Evolutionary conservation across 2,888 invertebrate genomes (phyloP).

Genomic region (Polymixis flavicincta): DNA sequence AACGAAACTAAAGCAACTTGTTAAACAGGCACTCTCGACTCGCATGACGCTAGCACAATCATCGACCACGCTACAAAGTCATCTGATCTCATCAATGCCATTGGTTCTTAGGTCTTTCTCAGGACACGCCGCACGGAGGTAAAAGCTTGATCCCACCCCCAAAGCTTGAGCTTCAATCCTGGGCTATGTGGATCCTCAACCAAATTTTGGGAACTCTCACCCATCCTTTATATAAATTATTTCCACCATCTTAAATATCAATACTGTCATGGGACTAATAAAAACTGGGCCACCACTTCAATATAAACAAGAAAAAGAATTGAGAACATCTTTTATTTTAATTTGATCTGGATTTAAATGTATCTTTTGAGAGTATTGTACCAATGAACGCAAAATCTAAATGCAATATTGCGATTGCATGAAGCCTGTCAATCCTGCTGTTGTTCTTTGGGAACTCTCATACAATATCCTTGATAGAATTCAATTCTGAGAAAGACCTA

Average conservation of each 20-base stretch:
- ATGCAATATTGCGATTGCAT: slow-evolving; percentile 32
- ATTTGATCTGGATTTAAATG: slow-evolving; percentile 10
- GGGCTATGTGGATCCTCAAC: slow-evolving; percentile 85
- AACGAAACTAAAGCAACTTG: slow-evolving; percentile 57
- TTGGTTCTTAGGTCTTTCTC: slow-evolving; percentile 91
- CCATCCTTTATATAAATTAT: slow-evolving; percentile 43
- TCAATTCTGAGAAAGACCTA: slow-evolving; percentile 90
- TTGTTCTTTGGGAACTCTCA: slow-evolving; percentile 30
- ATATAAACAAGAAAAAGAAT: background rate
- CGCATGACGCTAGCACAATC: slow-evolving; percentile 87
- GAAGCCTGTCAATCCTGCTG: slow-evolving; percentile 36
- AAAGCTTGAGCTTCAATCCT: slow-evolving; percentile 87
- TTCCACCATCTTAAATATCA: slow-evolving; percentile 6
- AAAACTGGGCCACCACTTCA: background rate
- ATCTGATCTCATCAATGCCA: slow-evolving; percentile 88
- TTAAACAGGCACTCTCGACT: slow-evolving; percentile 77
- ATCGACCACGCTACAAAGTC: slow-evolving; percentile 77
- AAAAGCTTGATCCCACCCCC: slow-evolving; percentile 85
- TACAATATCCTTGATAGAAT: slow-evolving; percentile 41
- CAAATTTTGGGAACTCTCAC: slow-evolving; percentile 86
- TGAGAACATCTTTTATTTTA: background rate
- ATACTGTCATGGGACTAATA: background rate
- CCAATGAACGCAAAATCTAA: slow-evolving; percentile 15
- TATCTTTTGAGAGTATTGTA: slow-evolving; percentile 18
- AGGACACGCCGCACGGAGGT: slow-evolving; percentile 89